These are phyloP conservation scores for Tineola bisselliella DNA, from an alignment of 2,888 invertebrate genomes.

Conservation along the genomic window DNA sequence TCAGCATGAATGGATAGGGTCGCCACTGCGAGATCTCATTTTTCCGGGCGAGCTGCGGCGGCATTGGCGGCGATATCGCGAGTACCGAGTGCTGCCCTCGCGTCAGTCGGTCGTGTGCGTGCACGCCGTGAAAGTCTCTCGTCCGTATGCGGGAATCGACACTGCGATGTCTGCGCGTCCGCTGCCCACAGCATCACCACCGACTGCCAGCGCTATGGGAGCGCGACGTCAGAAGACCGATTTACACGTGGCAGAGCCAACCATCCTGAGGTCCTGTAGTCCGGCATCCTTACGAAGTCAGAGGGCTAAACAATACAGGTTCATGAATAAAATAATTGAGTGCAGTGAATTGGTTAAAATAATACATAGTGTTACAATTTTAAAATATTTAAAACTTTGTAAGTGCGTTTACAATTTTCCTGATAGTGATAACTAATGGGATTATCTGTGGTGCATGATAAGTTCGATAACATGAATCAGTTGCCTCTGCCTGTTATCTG, in stretches of 20 bases:
- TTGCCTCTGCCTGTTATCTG: background rate
- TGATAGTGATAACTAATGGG: background rate
- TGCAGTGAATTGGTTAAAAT: background rate
- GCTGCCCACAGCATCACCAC: slow-evolving; percentile 21
- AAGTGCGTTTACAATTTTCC: background rate
- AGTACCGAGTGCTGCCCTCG: slow-evolving; percentile 22
- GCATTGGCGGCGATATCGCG: slow-evolving; percentile 41
- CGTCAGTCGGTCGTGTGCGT: slow-evolving; percentile 60
- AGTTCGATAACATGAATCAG: background rate
- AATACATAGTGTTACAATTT: background rate
- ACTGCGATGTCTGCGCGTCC: slow-evolving; percentile 22
- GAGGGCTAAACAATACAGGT: slow-evolving; percentile 63
- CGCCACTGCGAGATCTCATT: slow-evolving; percentile 56
- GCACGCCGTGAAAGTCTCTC: slow-evolving; percentile 60
- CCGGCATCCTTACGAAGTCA: slow-evolving; percentile 67
- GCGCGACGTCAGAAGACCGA: slow-evolving; percentile 69
- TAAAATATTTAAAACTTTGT: background rate
- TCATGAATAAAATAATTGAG: slow-evolving; percentile 15
- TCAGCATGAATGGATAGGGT: slow-evolving; percentile 62
- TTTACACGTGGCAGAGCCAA: slow-evolving; percentile 55
- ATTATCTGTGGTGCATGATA: background rate
- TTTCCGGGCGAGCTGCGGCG: slow-evolving; percentile 49
- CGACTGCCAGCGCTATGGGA: slow-evolving; percentile 40
- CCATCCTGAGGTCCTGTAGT: slow-evolving; percentile 43
- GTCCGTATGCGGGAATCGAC: slow-evolving; percentile 43